Evolutionary conservation across 64 coral and sea anemone species (phyloP).

Genomic region (Stichodactyla helianthus): DNA sequence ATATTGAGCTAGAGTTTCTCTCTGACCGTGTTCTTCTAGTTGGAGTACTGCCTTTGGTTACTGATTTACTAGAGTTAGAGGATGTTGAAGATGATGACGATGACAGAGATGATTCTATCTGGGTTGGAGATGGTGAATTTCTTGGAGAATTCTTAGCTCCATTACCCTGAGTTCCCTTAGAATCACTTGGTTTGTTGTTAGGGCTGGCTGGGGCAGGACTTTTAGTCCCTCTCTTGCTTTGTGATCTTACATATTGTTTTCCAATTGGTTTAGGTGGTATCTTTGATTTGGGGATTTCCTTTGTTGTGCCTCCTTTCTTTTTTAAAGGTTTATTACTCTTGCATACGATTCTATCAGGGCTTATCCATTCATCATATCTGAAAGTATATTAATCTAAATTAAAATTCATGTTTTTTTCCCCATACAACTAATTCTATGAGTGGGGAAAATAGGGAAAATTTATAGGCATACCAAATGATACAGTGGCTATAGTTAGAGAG

Average conservation of each 20-base stretch:
- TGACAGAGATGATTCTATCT: slow-evolving; percentile 46
- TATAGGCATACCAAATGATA: no score
- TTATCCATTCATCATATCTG: slow-evolving; percentile 96
- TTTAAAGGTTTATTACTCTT: slow-evolving; percentile 63
- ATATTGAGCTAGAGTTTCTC: slow-evolving; percentile 35
- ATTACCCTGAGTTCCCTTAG: slow-evolving; percentile 18
- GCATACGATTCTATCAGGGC: slow-evolving; percentile 67
- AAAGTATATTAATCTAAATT: not conserved
- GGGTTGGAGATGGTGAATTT: slow-evolving; percentile 59
- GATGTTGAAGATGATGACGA: slow-evolving; percentile 9
- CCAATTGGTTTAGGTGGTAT: slow-evolving; percentile 62
- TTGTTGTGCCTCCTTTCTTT: slow-evolving; percentile 45
- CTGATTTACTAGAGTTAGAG: slow-evolving; percentile 42
- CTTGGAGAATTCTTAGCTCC: slow-evolving; percentile 25
- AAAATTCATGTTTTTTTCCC: no score
- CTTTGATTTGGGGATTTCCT: slow-evolving; percentile 41
- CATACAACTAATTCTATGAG: not conserved
- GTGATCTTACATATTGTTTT: not conserved
- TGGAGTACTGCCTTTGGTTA: slow-evolving; percentile 38
- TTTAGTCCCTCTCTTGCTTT: not conserved
- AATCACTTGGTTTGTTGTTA: not conserved
- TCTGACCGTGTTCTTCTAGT: slow-evolving; percentile 56
- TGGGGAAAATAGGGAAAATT: no score
- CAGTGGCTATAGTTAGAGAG: no score
- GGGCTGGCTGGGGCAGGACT: slow-evolving; percentile 34